phyloP scores from a whole-genome alignment of 2,113 vertebrate genomes.

The Aspiorhynchus laticeps region DNA sequence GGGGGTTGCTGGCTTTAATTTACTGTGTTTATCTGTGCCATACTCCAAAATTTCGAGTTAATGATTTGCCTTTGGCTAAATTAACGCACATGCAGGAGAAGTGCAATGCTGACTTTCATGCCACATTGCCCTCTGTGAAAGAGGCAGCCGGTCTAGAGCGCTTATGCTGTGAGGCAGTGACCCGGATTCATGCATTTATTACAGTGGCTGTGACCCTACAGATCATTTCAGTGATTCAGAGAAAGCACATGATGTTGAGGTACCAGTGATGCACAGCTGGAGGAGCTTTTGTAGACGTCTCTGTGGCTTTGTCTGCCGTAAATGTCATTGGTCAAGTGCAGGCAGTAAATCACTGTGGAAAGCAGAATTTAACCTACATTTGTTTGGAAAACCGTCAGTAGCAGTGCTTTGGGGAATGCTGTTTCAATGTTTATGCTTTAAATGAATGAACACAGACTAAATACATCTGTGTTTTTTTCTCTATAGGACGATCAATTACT shows the following conservation, averaged over 20 bases:
- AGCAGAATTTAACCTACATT: conserved; percentile 4
- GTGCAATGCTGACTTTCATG: background rate
- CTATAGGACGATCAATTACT: conserved; percentile 86
- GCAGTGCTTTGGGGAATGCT: background rate
- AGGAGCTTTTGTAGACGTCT: background rate
- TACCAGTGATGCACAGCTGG: background rate
- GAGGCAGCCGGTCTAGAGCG: background rate
- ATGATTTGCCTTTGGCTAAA: background rate
- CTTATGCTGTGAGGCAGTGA: background rate
- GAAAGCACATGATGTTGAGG: background rate
- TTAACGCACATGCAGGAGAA: background rate
- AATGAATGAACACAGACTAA: background rate
- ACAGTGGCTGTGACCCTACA: background rate
- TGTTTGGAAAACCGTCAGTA: conserved; percentile 3
- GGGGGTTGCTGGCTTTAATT: background rate
- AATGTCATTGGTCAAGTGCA: background rate
- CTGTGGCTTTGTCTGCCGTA: background rate
- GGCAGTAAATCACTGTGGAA: background rate
- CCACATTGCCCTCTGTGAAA: conserved; percentile 9
- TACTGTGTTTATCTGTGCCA: background rate
- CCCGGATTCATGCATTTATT: background rate
- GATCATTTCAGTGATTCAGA: background rate
- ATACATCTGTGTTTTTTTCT: background rate
- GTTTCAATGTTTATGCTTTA: background rate
- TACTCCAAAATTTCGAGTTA: background rate